Base-by-base conservation (phyloP, 2,888 invertebrate species). In the Ellobium chinense region DNA sequence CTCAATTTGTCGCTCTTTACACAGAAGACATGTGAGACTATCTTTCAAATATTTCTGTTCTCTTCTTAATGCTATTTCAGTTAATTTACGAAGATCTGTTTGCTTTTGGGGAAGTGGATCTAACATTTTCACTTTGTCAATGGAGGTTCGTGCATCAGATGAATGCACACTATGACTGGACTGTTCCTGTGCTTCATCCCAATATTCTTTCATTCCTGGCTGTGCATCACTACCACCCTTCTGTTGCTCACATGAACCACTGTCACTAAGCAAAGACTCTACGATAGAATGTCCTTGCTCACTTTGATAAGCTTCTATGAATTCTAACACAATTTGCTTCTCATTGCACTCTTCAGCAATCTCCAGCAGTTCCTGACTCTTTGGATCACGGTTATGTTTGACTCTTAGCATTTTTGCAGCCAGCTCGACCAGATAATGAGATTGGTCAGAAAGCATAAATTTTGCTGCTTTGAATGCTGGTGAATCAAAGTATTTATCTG, bases 401-500 rank as follows among this genome's bases (percentile, higher is more conserved):
- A 54, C 46, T 37, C 65, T 37, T 5, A 63, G 54, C 37, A 54
- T n/a, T 12, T 39, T 65, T 14, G 54, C 5, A 46, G 54, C 54
- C 3, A 75, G 36, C 12, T 31, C 34, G 27, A 65, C 34, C 24
- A 54, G 21, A 54, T 14, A n/a, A 29, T n/a, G 5, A 14, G 29
- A 21, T n/a, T 63, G 21, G 4, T n/a, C 7, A 12, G 21, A 46
- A 75, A 18, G 29, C 65, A 63, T 54, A 29, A 62, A 75, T 21
- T 29, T 29, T 34, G 65, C 75, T 31, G 75, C 46, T 46, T 63
- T n/a, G 31, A 75, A 21, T 54, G 75, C 34, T 46, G 65, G 31
- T 62, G 9, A 37, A 24, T 4, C 9, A 1, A 21, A 18, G 9
- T 1, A 9, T n/a, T 27, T 58, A 3, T 36, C n/a, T 31, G 70